Evolutionary conservation across 2,888 invertebrate species (phyloP).

Genomic region (Amitus sp.): DNA sequence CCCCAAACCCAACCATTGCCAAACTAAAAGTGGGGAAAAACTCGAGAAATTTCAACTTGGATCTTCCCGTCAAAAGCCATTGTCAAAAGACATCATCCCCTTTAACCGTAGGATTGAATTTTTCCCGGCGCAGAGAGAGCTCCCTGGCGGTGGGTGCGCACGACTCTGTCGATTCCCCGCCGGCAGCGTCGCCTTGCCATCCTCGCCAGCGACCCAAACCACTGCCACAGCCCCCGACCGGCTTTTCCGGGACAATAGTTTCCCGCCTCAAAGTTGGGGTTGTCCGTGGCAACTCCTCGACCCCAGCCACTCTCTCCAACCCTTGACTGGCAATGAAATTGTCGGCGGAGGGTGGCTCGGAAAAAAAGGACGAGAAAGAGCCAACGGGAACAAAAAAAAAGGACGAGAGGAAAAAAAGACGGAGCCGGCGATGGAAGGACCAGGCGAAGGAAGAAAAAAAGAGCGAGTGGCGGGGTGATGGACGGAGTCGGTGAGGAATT

Average conservation of each 20-base stretch:
- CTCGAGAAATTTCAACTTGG: too few species aligned
- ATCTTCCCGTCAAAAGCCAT: constrained; percentile 59
- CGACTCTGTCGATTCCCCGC: constrained; percentile 44
- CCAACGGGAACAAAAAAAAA: constrained; percentile 15
- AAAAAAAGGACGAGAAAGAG: constrained; percentile 24
- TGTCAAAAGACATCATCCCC: constrained; percentile 51
- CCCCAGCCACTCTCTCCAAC: constrained; percentile 45
- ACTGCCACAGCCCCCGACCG: constrained; percentile 16
- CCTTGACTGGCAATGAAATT: constrained; percentile 57
- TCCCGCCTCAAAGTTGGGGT: constrained; percentile 54
- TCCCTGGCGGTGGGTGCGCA: constrained; percentile 47
- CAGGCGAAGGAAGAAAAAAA: constrained; percentile 43
- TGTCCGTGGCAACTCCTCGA: constrained; percentile 63
- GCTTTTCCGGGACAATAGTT: constrained; percentile 56
- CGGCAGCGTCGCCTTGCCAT: constrained; percentile 13
- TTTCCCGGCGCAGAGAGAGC: constrained; percentile 32
- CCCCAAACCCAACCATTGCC: too few species aligned
- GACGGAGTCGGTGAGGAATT: constrained; percentile 38
- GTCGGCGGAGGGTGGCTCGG: constrained; percentile 45
- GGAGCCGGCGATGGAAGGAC: constrained; percentile 19
- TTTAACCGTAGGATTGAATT: constrained; percentile 64
- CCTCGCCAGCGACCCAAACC: constrained; percentile 14
- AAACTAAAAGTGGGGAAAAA: too few species aligned
- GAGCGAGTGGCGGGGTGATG: constrained; percentile 12
- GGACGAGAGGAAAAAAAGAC: constrained; percentile 23